phyloP scores from a whole-genome alignment of 2,113 vertebrate genomes.

The Hyperopisus bebe region DNA sequence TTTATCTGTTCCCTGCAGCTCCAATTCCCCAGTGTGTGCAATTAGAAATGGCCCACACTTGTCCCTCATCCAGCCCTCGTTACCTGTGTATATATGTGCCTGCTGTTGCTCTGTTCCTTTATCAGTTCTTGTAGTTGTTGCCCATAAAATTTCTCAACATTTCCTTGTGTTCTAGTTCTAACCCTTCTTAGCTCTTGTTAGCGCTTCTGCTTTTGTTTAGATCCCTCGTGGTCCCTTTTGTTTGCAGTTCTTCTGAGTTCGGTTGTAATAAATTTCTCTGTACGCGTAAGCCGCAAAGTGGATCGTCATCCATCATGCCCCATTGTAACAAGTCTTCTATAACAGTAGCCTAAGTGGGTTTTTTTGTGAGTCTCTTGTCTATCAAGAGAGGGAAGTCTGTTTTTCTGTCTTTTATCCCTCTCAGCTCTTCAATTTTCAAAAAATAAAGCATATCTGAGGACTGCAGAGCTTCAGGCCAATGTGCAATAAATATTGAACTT shows the following conservation, averaged over 20 bases:
- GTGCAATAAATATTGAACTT: not conserved
- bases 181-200: not conserved
- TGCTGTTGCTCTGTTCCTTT: not conserved
- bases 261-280: not conserved
- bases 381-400: not conserved
- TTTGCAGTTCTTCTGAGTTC: not conserved
- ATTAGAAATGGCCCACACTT: not conserved
- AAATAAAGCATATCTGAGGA: not conserved
- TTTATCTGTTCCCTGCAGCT: not conserved
- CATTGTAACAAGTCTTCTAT: not conserved
- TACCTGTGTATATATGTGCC: not conserved
- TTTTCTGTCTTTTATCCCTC: not conserved
- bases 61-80: not conserved
- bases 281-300: not conserved
- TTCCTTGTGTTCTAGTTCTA: not conserved
- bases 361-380: not conserved
- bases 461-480: not conserved
- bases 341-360: not conserved
- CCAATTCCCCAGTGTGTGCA: not conserved
- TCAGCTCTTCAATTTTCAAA: not conserved
- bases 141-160: not conserved
- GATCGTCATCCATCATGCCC: not conserved
- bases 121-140: not conserved
- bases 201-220: not conserved
- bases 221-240: not conserved